Evolutionary conservation across 2,888 invertebrate species (phyloP).

Genomic region (Hydrotaea diabolus): DNA sequence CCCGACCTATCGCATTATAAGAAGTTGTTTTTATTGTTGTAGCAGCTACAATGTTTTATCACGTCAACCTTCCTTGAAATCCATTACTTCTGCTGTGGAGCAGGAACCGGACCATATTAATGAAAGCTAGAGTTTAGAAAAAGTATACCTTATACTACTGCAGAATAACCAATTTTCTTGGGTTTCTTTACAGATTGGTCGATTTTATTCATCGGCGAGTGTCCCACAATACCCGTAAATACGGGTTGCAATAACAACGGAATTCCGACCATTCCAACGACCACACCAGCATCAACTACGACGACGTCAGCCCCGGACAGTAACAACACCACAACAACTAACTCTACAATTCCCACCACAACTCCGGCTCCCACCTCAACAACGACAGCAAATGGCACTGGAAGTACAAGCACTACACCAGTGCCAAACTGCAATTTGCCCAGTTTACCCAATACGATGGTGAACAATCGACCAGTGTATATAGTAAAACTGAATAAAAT

Average conservation of each 20-base stretch:
- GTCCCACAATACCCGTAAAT: constrained; percentile 9
- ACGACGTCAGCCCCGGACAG: background rate
- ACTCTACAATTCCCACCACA: background rate
- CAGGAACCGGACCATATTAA: too few species aligned
- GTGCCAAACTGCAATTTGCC: background rate
- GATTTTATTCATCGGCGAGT: constrained; percentile 43
- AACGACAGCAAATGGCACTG: background rate
- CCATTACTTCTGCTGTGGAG: too few species aligned
- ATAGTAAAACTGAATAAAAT: constrained; percentile 15
- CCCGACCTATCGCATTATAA: too few species aligned
- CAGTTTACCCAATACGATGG: background rate
- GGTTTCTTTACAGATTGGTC: constrained; percentile 47
- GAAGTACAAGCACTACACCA: background rate
- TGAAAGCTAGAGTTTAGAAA: too few species aligned
- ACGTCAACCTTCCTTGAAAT: too few species aligned
- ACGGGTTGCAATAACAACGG: background rate
- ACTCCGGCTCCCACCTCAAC: background rate
- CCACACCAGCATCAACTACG: background rate
- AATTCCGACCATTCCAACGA: background rate
- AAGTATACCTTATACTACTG: too few species aligned
- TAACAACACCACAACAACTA: background rate
- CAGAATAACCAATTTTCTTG: too few species aligned
- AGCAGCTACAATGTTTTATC: too few species aligned
- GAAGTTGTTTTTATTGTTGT: too few species aligned
- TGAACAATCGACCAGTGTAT: constrained; percentile 14